Evolutionary conservation across 2,888 invertebrate genomes (phyloP), one percentile per base, ranked within the genome.

Genomic region (Tortricodes alternella): DNA sequence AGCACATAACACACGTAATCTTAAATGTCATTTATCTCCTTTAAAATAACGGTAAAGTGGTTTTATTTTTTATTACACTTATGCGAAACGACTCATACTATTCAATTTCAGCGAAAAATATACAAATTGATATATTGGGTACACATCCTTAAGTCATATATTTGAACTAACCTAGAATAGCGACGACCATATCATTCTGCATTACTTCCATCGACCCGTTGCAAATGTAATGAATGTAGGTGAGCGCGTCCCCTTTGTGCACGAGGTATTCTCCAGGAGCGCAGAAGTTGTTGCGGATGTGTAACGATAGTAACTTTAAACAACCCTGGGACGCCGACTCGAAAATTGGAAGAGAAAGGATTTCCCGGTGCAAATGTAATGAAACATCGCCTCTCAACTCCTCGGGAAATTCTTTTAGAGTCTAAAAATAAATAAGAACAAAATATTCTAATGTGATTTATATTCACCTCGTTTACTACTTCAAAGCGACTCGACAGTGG

Each of bases 151-250:
- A n/a, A n/a, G n/a, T n/a, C n/a, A n/a, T n/a, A n/a, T n/a, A n/a
- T 23, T 23, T 3, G 19, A 49, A 85, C 93, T 93, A 88, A 98
- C 98, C 98, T 65, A 98, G 92, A 72, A 99, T 98, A 57, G 98
- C 98, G 15, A 98, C 98, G 49, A 98, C 98, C 97, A 98, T 98
- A 62, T 95, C 96, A 73, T 97, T 96, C 82, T 98, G 98, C 73
- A 98, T 96, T 38, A 98, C 98, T 88, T 98, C 98, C 98, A 98
- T 98, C 21, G 98, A 98, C 4, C 98, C 98, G 77, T 98, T 98
- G 90, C 97, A 98, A 64, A 98, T 94, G 84, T 98, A 98, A 87
- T 98, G 98, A 71, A 98, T 96, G 78, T 97, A 97, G 60, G 96
- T 95, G 21, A 98, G 93, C 4, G 98, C 98, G 74, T 98, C 98